Base-by-base conservation (phyloP, 2,113 vertebrate genomes). In the Cololabis saira region DNA sequence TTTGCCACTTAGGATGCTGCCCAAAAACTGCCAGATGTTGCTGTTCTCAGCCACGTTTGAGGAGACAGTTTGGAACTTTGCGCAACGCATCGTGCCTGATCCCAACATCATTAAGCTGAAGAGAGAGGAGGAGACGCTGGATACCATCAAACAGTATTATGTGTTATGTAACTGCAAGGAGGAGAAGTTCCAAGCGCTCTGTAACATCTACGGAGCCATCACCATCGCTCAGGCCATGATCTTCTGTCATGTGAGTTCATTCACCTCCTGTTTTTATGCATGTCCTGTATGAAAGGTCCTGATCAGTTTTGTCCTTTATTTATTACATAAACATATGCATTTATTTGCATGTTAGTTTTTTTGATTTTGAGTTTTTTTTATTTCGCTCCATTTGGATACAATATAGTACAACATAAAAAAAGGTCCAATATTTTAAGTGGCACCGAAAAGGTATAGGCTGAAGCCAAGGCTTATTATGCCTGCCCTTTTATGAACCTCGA, bases 31-130 rank as follows among this genome's bases (percentile, higher is more conserved):
- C 87, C 97, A 99, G 92, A 99, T 99, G 97, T 92, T 99, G 70
- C 91, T 99, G 19, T 99, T 99, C 83, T 99, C 97, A 0, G 97
- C 97, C 74, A 99, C 97, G 2, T 99, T 99, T 22, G 98, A 99
- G 59, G 97, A 98, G 71, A 92, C 96, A 0, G 97, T 99, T 41
- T 98, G 96, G 97, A 95, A 92, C 51, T 99, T 99, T 58, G 98
- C 97, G 68, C 93, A 96, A 71, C 95, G 96, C 71, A 96, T 99
- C 43, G 95, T 99, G 53, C 97, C 97, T 0, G 97, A 97, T 58
- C 96, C 97, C 33, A 99, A 99, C 86, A 93, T 99, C 48, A 99
- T 99, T 89, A 98, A 97, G 74, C 85, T 99, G 82, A 98, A 98
- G 86, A 88, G 97, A 0, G 98, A 99, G 68, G 98, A 99, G 86